Evolutionary conservation across 2,797 vertebrate genomes (phyloP), one percentile per base, ranked within the genome.

Genomic region (Aplochiton taeniatus): DNA sequence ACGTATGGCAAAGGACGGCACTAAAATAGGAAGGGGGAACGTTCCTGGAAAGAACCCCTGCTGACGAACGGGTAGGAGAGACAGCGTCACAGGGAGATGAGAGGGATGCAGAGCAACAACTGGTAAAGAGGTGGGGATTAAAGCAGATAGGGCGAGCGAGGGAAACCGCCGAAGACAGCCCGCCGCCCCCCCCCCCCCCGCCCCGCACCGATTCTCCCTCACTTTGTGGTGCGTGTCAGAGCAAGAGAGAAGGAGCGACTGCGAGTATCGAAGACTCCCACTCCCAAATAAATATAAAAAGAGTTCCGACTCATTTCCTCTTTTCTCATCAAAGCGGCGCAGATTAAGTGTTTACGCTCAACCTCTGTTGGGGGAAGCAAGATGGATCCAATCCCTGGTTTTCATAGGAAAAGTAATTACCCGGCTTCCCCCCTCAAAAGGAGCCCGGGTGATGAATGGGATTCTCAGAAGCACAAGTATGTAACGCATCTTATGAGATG

Each of bases 341-440:
- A 68, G 77, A 80, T 82, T 74, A 80, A 76, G 65, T 86, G 73
- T 87, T 86, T 83, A 70, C 74, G 78, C 65, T 74, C 58, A 54
- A 64, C 68, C 45, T 71, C 61, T 63, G 59, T 65, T 31, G 55
- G 16, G 44, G 54, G 61, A 70, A 66, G 63, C 70, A 57, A 64
- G 49, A 70, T 47, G 42, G 19, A 78, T 65, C 79, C 63, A 72
- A 58, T 74, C 76, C 66, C 17, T 66, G 62, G 0, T 68, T 77
- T 82, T 72, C 63, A 57, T 75, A 76, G 56, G 67, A 75, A 69
- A 77, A 73, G 67, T 78, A 79, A 85, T 85, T 82, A 85, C 70
- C 68, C 4, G 18, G 61, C 64, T 64, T 52, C 41, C 45, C 66
- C 51, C 77, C 31, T 80, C 69, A 72, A 81, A 76, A 66, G 47